These are phyloP conservation scores for Potamilus streckersoni DNA, from an alignment of 1,140 invertebrate genomes.

Conservation along the genomic window DNA sequence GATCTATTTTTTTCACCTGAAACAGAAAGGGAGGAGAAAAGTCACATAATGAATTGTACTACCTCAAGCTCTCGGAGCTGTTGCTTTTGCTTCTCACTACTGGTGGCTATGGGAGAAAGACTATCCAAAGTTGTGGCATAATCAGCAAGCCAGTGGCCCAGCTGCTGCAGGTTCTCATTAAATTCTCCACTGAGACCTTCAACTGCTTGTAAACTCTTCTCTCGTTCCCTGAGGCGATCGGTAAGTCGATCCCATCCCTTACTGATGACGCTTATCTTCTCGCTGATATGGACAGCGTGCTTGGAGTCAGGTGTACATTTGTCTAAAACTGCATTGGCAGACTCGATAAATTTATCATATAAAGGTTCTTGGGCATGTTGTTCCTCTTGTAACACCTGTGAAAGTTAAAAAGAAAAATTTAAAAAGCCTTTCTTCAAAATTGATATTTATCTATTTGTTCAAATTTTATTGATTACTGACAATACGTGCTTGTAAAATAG, in stretches of 20 bases:
- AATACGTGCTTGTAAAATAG: no score
- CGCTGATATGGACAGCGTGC: slow-evolving; percentile 79
- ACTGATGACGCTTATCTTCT: slow-evolving; percentile 70
- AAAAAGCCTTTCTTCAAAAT: neutral
- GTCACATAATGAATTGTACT: neutral
- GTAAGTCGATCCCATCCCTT: slow-evolving; percentile 70
- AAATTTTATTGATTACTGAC: no score
- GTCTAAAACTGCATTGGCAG: slow-evolving; percentile 81
- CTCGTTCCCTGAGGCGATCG: slow-evolving; percentile 53
- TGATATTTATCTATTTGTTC: neutral
- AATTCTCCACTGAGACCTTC: slow-evolving; percentile 81
- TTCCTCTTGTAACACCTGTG: slow-evolving; percentile 91
- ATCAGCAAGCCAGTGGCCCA: slow-evolving; percentile 75
- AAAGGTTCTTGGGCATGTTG: slow-evolving; percentile 91
- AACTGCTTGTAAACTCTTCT: slow-evolving; percentile 52
- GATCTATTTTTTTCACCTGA: no score
- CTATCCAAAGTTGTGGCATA: slow-evolving; percentile 85
- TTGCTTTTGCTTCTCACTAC: slow-evolving; percentile 78
- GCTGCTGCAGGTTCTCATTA: slow-evolving; percentile 86
- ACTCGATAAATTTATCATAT: slow-evolving; percentile 84
- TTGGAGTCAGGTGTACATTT: slow-evolving; percentile 78
- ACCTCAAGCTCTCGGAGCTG: slow-evolving; percentile 77
- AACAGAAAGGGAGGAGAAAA: no score
- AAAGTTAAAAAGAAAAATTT: slow-evolving; percentile 3
- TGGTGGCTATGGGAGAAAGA: slow-evolving; percentile 71